phyloP scores from a whole-genome alignment of 2,113 vertebrate genomes.

The Menura novaehollandiae region DNA sequence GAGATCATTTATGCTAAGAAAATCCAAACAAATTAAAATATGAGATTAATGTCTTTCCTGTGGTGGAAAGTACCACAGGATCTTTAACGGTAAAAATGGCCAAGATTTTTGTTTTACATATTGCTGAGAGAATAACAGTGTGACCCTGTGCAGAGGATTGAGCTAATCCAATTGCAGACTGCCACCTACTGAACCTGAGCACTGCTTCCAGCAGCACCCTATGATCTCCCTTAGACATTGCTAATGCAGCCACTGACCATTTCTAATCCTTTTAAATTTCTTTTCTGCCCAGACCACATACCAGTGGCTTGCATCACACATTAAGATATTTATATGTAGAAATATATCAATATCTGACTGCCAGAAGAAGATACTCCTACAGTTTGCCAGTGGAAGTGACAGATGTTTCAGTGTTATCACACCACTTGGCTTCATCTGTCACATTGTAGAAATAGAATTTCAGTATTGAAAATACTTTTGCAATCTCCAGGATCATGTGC shows the following conservation, averaged over 20 bases:
- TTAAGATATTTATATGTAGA: not conserved
- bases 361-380: not conserved
- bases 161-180: slow-evolving; percentile 37
- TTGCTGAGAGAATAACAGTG: not conserved
- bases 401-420: not conserved
- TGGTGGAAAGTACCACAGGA: not conserved
- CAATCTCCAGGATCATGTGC: not conserved
- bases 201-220: not conserved
- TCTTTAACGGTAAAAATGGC: not conserved
- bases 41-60: rapidly evolving
- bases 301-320: not conserved
- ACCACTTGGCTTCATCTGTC: not conserved
- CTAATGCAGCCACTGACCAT: not conserved
- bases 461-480: not conserved
- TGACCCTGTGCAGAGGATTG: not conserved
- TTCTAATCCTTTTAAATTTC: not conserved
- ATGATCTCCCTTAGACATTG: not conserved
- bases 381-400: not conserved
- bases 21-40: not conserved
- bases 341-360: not conserved
- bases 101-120: not conserved
- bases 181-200: slow-evolving; percentile 46
- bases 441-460: not conserved
- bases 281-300: not conserved
- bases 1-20: not conserved